Evolutionary conservation across 1,140 invertebrate genomes (phyloP).

Genomic region (Solenopsis invicta): DNA sequence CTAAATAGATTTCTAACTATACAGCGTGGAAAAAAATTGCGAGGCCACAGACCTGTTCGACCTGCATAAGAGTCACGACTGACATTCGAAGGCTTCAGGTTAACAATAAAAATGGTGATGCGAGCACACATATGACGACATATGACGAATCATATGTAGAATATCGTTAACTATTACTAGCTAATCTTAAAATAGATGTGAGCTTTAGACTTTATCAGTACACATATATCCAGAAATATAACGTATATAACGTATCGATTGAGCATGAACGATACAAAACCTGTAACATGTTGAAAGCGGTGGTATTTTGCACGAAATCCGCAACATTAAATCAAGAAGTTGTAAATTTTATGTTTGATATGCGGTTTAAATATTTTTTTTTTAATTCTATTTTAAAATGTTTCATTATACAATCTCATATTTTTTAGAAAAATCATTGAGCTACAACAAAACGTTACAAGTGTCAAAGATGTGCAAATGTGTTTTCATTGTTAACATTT

Average conservation of each 20-base stretch:
- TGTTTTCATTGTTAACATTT: too few species aligned
- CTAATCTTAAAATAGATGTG: conserved; percentile 67
- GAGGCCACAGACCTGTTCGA: neutral
- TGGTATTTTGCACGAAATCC: neutral
- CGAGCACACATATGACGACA: neutral
- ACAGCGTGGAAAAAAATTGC: neutral
- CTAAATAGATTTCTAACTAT: neutral
- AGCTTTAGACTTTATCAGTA: conserved; percentile 64
- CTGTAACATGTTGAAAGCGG: conserved; percentile 25
- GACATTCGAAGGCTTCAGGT: conserved; percentile 5
- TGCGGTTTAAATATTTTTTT: neutral
- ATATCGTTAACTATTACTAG: conserved; percentile 61
- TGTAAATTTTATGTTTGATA: neutral
- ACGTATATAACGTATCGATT: conserved; percentile 73
- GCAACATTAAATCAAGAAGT: neutral
- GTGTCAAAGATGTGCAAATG: too few species aligned
- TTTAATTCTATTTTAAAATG: neutral
- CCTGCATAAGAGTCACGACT: neutral
- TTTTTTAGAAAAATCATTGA: neutral
- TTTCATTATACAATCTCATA: neutral
- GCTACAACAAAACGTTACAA: too few species aligned
- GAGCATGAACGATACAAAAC: conserved; percentile 50
- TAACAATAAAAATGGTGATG: conserved; percentile 24
- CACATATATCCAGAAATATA: conserved; percentile 62
- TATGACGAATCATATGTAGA: conserved; percentile 50